phyloP scores from a whole-genome alignment of 2,888 invertebrate genomes.

The Protodeltote pygarga region DNA sequence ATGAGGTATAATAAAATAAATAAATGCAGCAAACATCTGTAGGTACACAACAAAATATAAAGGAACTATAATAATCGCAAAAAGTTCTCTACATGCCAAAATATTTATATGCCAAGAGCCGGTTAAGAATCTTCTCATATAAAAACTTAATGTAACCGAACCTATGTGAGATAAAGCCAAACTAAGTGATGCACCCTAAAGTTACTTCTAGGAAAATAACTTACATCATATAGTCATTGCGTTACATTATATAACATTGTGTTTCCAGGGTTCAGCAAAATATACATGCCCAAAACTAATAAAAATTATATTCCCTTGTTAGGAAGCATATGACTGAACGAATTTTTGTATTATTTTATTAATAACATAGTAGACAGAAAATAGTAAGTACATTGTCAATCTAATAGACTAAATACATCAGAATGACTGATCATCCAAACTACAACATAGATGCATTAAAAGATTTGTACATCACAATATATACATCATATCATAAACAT shows the following conservation, averaged over 20 bases:
- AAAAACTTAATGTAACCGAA: constrained; percentile 51
- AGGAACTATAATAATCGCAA: too few species aligned
- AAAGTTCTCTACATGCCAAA: too few species aligned
- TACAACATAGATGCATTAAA: constrained; percentile 61
- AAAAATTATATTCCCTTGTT: constrained; percentile 83
- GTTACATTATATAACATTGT: constrained; percentile 56
- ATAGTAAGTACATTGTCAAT: constrained; percentile 68
- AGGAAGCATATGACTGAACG: constrained; percentile 83
- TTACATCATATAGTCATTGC: constrained; percentile 70
- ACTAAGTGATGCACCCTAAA: constrained; percentile 83
- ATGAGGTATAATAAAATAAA: background rate
- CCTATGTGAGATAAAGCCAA: constrained; percentile 75
- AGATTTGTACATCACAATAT: constrained; percentile 43
- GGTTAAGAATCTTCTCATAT: constrained; percentile 42
- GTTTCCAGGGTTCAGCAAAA: constrained; percentile 78
- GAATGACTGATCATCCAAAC: constrained; percentile 81
- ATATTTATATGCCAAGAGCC: constrained; percentile 31
- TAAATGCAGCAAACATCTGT: background rate
- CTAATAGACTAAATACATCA: constrained; percentile 75
- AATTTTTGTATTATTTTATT: constrained; percentile 68
- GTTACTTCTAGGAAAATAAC: constrained; percentile 75
- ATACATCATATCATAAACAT: constrained; percentile 39
- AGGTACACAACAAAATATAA: background rate
- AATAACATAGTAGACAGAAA: constrained; percentile 73
- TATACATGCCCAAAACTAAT: constrained; percentile 86